Percentiles rank a stretch among this genome's conserved stretches.
Conservation (phyloP, 1,140 invertebrate species). For the Brachionus calyciflorus region DNA sequence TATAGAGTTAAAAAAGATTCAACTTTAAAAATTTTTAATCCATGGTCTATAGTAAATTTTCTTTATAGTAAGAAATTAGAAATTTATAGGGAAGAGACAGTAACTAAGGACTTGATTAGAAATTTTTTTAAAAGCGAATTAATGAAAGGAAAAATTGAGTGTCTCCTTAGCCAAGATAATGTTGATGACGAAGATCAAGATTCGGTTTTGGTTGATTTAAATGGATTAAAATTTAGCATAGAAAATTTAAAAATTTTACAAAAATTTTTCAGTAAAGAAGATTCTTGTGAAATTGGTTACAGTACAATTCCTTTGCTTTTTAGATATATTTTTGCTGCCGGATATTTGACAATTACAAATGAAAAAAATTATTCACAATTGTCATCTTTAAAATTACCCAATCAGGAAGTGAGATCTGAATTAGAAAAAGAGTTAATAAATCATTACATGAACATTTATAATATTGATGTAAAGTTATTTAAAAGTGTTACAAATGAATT, state of each 20-base stretch:
- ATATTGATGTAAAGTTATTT: background rate
- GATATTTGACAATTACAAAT: background rate
- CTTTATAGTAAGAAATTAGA: background rate
- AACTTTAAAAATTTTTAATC: constrained; percentile 31
- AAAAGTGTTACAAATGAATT: background rate
- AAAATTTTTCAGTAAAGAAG: background rate
- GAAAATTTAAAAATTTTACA: background rate
- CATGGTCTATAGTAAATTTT: constrained; percentile 31
- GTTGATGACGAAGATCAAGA: too few relatives aligned
- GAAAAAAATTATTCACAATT: background rate
- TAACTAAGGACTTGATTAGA: constrained; percentile 3
- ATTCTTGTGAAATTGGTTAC: background rate
- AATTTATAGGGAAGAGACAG: constrained; percentile 24
- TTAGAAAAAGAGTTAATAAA: background rate
- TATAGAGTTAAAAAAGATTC: constrained; percentile 1
- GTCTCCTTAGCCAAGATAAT: background rate
- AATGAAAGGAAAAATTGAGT: constrained; percentile 22
- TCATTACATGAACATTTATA: background rate
- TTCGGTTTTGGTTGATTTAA: background rate
- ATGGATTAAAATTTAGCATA: background rate
- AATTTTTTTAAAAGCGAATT: background rate
- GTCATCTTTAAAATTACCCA: background rate
- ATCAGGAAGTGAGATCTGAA: constrained; percentile 7
- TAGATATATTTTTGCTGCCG: constrained; percentile 2
- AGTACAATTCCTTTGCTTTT: background rate